phyloP scores from a whole-genome alignment of 2,888 invertebrate species.

The Drosophila fungiperda region DNA sequence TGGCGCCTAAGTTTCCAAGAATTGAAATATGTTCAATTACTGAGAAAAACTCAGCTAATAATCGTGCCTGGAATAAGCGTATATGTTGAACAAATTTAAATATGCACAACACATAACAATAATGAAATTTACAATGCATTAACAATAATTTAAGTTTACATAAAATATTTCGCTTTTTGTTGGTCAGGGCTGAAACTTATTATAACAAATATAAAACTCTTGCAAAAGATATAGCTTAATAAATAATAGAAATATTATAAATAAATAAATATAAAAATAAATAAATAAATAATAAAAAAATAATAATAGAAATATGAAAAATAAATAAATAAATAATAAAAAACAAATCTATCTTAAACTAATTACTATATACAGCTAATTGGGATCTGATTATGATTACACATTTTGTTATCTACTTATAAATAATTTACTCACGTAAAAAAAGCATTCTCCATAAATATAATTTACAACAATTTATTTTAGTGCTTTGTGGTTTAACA shows the following conservation, averaged over 20 bases:
- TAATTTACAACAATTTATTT: neutral
- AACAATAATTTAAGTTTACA: neutral
- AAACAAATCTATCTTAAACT: neutral
- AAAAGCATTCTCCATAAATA: neutral
- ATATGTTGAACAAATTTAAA: neutral
- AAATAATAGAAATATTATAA: too few species aligned
- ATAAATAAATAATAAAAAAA: too few species aligned
- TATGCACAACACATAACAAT: neutral
- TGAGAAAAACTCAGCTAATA: slow-evolving; percentile 18
- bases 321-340: too few species aligned
- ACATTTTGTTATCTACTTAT: neutral
- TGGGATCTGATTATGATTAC: neutral
- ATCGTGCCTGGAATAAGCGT: neutral
- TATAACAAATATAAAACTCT: neutral
- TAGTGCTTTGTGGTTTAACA: neutral
- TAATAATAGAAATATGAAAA: too few species aligned
- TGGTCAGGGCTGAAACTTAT: neutral
- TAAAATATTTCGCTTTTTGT: neutral
- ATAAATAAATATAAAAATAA: too few species aligned
- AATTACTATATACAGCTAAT: neutral
- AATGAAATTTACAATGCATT: neutral
- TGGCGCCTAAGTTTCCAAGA: slow-evolving; percentile 62
- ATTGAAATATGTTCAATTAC: slow-evolving; percentile 35
- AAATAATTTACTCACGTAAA: neutral
- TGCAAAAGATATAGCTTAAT: neutral